A percentile compares a stretch with the other conserved stretches of the same genome.
Evolutionary conservation across 92 coral and sea anemone species (phyloP).

Genomic region (Galaxea fascicularis): DNA sequence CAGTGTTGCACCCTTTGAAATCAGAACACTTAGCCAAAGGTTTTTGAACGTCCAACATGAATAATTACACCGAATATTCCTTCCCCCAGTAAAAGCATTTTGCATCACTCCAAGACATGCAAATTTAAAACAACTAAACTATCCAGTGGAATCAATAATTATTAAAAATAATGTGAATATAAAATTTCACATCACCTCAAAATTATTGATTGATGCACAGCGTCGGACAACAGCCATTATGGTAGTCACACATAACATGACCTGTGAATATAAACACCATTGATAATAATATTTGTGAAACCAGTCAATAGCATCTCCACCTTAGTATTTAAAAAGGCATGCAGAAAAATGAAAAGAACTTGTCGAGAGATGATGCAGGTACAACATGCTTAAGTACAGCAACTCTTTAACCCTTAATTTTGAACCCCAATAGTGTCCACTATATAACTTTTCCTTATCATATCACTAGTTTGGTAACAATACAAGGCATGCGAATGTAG

Average conservation of each 20-base stretch:
- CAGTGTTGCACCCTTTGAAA: not conserved
- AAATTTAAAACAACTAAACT: not conserved
- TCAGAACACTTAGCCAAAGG: not conserved
- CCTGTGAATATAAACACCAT: slow-evolving; percentile 32
- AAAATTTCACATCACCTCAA: not conserved
- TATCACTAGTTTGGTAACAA: too few relatives aligned
- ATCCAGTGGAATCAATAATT: too few relatives aligned
- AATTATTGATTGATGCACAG: slow-evolving; percentile 11
- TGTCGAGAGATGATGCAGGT: not conserved
- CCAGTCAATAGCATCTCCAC: not conserved
- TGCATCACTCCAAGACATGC: too few relatives aligned
- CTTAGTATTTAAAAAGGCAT: not conserved
- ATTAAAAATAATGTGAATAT: not conserved
- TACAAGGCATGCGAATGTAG: too few relatives aligned
- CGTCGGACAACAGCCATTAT: slow-evolving; percentile 67
- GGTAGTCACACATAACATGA: slow-evolving; percentile 72
- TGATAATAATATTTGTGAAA: not conserved
- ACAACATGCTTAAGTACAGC: too few relatives aligned
- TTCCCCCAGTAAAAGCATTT: too few relatives aligned
- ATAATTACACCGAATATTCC: too few relatives aligned
- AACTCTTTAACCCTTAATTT: too few relatives aligned
- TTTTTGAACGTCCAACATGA: too few relatives aligned
- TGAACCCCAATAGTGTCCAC: too few relatives aligned
- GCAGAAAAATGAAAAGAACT: not conserved
- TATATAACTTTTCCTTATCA: too few relatives aligned